phyloP scores from a whole-genome alignment of 1,140 invertebrate genomes.

The Mycetomoellerius zeteki region DNA sequence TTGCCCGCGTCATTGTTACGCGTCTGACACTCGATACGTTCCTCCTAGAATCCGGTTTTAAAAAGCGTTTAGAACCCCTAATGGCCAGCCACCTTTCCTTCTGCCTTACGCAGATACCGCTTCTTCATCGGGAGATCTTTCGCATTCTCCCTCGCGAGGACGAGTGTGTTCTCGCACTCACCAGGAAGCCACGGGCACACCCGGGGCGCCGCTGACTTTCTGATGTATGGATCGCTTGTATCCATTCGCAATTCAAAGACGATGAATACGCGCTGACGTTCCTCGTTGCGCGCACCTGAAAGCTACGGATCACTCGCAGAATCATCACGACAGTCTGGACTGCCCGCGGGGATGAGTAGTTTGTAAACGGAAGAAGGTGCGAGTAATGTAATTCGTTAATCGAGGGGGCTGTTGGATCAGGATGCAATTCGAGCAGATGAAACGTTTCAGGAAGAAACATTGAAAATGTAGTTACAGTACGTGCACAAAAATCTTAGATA shows the following conservation, averaged over 20 bases:
- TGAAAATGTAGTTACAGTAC: neutral
- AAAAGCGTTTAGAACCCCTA: slow-evolving; percentile 72
- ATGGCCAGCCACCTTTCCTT: slow-evolving; percentile 45
- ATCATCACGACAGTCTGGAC: neutral
- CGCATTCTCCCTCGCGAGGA: slow-evolving; percentile 26
- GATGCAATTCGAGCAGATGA: neutral
- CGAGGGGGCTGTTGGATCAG: neutral
- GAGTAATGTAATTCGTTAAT: slow-evolving; percentile 35
- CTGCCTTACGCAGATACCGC: neutral
- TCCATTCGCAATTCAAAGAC: slow-evolving; percentile 40
- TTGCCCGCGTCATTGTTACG: slow-evolving; percentile 74
- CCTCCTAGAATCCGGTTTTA: slow-evolving; percentile 61
- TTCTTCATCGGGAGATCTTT: neutral
- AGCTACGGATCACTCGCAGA: neutral
- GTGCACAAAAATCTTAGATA: no score
- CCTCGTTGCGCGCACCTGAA: slow-evolving; percentile 38
- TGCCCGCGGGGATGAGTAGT: slow-evolving; percentile 24
- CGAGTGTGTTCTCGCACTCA: slow-evolving; percentile 39
- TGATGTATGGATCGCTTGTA: slow-evolving; percentile 81
- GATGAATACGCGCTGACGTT: slow-evolving; percentile 36
- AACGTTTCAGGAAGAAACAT: neutral
- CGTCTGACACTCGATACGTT: slow-evolving; percentile 66
- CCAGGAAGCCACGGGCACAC: slow-evolving; percentile 50
- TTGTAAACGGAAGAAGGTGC: slow-evolving; percentile 41
- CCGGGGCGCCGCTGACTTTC: slow-evolving; percentile 81